Percentiles rank a stretch among this genome's conserved stretches.
These are phyloP conservation scores for Sweltsa coloradensis DNA, from an alignment of 1,140 invertebrate genomes.

Conservation along the genomic window DNA sequence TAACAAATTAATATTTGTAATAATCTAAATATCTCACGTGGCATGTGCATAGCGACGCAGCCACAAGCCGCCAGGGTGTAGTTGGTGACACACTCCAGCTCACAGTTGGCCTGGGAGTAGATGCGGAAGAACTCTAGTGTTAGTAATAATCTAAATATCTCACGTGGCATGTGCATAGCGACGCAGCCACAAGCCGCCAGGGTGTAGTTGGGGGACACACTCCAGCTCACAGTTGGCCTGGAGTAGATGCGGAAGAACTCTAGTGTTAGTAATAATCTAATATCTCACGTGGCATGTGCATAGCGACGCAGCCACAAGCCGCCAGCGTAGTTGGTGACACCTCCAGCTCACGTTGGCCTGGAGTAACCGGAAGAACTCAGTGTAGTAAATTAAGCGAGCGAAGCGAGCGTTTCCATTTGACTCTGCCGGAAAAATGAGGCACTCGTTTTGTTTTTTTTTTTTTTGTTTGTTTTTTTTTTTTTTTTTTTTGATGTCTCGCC, in stretches of 20 bases:
- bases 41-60: constrained; percentile 30
- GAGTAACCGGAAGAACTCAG: constrained; percentile 38
- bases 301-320: constrained; percentile 27
- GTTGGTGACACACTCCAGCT: constrained; percentile 29
- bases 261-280: no score
- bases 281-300: constrained; percentile 30
- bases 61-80: constrained; percentile 22
- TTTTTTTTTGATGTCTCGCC: no score
- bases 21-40: no score
- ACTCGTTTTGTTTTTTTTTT: no score
- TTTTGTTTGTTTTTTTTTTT: no score
- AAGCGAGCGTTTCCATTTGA: no score
- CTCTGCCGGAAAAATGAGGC: no score
- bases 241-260: constrained; percentile 36
- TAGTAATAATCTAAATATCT: no score
- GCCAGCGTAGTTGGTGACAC: constrained; percentile 26
- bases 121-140: constrained; percentile 39
- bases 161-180: constrained; percentile 28
- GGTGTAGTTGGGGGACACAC: constrained; percentile 29
- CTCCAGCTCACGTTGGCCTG: constrained; percentile 26
- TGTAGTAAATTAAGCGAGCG: no score
- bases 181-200: constrained; percentile 25
- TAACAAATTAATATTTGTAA: no score
- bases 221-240: constrained; percentile 28
- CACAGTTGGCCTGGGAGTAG: constrained; percentile 28